Conservation (phyloP, 2,888 invertebrate species). For the Gryllus longicercus region DNA sequence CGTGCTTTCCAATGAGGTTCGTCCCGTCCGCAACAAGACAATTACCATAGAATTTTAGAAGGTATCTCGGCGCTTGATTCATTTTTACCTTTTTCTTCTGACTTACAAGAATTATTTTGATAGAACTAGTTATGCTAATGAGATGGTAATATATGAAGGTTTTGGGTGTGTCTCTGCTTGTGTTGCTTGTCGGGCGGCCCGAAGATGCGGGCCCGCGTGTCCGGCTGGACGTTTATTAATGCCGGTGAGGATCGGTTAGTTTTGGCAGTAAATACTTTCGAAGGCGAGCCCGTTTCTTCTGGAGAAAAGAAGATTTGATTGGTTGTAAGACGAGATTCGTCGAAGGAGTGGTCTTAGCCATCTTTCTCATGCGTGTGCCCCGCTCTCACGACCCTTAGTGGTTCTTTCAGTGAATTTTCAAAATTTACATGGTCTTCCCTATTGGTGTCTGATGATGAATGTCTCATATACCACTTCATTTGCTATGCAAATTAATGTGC, state of each 20-base stretch:
- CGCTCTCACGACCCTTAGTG: too few relatives aligned
- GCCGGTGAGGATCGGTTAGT: background rate
- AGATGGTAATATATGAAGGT: constrained; percentile 28
- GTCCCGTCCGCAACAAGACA: background rate
- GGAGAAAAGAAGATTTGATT: background rate
- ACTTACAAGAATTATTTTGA: constrained; percentile 47
- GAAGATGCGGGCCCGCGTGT: constrained; percentile 5
- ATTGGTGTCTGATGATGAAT: too few relatives aligned
- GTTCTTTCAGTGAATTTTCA: too few relatives aligned
- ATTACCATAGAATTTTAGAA: constrained; percentile 7
- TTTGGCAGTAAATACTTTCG: background rate
- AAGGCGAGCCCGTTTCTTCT: background rate
- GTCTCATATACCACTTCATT: too few relatives aligned
- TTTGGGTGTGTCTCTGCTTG: constrained; percentile 8
- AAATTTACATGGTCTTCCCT: too few relatives aligned
- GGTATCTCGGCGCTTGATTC: constrained; percentile 5
- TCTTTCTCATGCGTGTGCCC: too few relatives aligned
- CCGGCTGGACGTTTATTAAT: background rate
- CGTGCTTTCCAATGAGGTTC: constrained; percentile 17
- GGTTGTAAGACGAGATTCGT: background rate
- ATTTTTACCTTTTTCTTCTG: constrained; percentile 20
- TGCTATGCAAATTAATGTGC: too few relatives aligned
- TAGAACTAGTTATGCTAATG: constrained; percentile 51
- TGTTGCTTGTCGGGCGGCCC: background rate
- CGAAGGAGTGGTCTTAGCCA: too few relatives aligned